Evolutionary conservation across 2,888 invertebrate genomes (phyloP).

Genomic region (Acrobasis suavella): DNA sequence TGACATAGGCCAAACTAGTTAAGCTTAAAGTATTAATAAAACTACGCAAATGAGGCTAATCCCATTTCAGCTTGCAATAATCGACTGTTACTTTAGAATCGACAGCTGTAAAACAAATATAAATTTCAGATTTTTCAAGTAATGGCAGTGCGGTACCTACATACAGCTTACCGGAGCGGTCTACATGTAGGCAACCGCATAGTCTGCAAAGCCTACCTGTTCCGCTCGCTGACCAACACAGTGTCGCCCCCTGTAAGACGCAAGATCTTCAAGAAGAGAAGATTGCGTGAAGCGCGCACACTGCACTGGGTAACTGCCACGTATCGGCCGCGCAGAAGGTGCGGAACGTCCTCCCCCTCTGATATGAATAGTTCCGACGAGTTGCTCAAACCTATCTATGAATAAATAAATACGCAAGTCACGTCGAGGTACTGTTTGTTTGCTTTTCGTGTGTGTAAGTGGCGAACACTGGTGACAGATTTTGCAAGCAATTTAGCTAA

Average conservation of each 20-base stretch:
- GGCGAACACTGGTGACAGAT: no score
- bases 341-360: slow-evolving; percentile 52
- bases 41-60: no score
- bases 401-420: slow-evolving; percentile 39
- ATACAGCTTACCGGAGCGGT: slow-evolving; percentile 71
- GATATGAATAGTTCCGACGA: slow-evolving; percentile 68
- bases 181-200: slow-evolving; percentile 68
- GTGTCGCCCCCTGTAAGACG: slow-evolving; percentile 38
- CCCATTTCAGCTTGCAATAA: no score
- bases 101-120: no score
- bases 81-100: no score
- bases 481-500: no score
- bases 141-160: slow-evolving; percentile 67
- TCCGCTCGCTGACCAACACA: slow-evolving; percentile 61
- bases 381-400: slow-evolving; percentile 66
- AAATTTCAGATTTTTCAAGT: slow-evolving; percentile 63
- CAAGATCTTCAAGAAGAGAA: slow-evolving; percentile 51
- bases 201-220: slow-evolving; percentile 62
- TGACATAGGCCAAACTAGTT: no score
- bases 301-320: slow-evolving; percentile 65
- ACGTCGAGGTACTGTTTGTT: no score
- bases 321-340: slow-evolving; percentile 43
- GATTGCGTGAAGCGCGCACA: slow-evolving; percentile 53
- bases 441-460: no score
- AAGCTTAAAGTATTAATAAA: no score